These are phyloP conservation scores for Ophthalmolycus amberensis DNA, from an alignment of 2,113 vertebrate species.

Conservation along the genomic window DNA sequence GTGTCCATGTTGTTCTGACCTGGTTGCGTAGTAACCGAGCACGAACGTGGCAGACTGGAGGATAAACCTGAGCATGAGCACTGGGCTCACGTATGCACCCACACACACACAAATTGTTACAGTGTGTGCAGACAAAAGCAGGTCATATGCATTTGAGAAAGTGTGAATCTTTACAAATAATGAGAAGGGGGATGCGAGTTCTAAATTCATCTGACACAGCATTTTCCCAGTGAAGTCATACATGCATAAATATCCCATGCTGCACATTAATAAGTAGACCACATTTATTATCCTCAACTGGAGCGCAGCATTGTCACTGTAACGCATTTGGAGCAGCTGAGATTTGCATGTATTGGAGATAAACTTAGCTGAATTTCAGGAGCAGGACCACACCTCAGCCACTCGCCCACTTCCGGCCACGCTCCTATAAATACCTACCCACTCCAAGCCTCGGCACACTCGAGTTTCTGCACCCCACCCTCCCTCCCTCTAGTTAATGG, in stretches of 20 bases:
- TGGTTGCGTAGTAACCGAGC: slow-evolving; percentile 76
- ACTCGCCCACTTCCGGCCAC: no score
- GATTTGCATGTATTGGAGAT: slow-evolving; percentile 37
- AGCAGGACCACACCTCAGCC: no score
- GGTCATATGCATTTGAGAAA: slow-evolving; percentile 42
- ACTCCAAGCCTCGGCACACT: no score
- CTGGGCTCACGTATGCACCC: slow-evolving; percentile 31
- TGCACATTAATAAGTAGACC: slow-evolving; percentile 57
- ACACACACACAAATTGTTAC: slow-evolving; percentile 27
- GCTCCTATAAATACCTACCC: no score
- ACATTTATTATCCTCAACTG: slow-evolving; percentile 48
- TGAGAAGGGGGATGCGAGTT: slow-evolving; percentile 17
- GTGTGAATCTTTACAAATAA: slow-evolving; percentile 36
- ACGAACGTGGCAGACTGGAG: slow-evolving; percentile 64
- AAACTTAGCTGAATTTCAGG: no score
- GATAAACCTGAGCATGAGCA: slow-evolving; percentile 55
- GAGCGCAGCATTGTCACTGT: slow-evolving; percentile 21
- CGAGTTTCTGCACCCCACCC: no score
- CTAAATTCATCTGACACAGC: slow-evolving; percentile 57
- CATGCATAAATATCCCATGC: slow-evolving; percentile 42
- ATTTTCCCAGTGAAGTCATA: slow-evolving; percentile 59
- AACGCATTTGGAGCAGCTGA: slow-evolving; percentile 43
- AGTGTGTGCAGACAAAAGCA: slow-evolving; percentile 40
- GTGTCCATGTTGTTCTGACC: slow-evolving; percentile 77
- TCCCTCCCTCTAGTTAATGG: no score